Conservation (phyloP, 1,140 invertebrate species). For the Drosophila virilis region DNA sequence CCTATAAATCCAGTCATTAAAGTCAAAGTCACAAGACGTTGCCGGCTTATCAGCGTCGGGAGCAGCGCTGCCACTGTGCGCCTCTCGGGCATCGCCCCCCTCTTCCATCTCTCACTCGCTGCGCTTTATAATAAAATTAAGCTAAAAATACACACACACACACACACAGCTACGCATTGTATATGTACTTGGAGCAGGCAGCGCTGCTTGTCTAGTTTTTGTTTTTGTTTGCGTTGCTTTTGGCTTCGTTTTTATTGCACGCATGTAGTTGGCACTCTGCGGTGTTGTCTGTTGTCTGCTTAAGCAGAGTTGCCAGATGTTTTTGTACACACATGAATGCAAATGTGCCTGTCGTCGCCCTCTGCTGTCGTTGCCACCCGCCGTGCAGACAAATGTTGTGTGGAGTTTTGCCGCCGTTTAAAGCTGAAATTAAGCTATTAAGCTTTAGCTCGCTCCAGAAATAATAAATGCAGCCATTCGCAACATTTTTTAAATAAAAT, state of each 20-base stretch:
- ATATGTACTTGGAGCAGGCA: not conserved
- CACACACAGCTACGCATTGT: too few species aligned
- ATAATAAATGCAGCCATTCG: not conserved
- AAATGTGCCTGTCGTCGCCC: constrained; percentile 17
- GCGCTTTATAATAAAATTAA: constrained; percentile 78
- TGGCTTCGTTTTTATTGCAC: constrained; percentile 38
- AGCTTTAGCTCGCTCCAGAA: not conserved
- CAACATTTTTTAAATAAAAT: not conserved
- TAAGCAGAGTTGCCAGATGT: constrained; percentile 42
- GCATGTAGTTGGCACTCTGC: constrained; percentile 45
- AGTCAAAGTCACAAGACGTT: constrained; percentile 84
- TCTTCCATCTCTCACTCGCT: constrained; percentile 2
- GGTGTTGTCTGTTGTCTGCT: constrained; percentile 38
- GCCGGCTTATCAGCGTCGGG: constrained; percentile 68
- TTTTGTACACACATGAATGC: constrained; percentile 10
- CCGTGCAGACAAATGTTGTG: constrained; percentile 1
- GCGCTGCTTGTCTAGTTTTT: constrained; percentile 22
- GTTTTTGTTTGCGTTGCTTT: not conserved
- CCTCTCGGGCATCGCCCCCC: constrained; percentile 14
- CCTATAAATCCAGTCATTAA: constrained; percentile 84
- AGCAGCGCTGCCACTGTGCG: constrained; percentile 38
- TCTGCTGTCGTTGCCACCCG: not conserved
- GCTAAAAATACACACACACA: constrained; percentile 43
- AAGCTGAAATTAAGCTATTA: constrained; percentile 4
- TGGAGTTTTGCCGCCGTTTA: not conserved